Evolutionary conservation across 2,888 invertebrate genomes (phyloP).

Genomic region (Noctuana brunneofusca): DNA sequence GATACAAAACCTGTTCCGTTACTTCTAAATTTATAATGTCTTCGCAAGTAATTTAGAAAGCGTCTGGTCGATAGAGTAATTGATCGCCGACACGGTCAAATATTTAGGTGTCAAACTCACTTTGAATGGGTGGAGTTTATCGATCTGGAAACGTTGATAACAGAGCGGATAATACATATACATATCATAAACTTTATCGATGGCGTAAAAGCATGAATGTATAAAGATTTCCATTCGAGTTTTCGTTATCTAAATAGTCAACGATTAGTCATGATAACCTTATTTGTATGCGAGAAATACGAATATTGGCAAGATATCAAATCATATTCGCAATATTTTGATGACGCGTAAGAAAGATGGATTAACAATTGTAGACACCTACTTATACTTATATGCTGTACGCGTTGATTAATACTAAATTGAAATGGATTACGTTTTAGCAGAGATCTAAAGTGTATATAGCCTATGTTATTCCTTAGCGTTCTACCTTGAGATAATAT

Average conservation of each 20-base stretch:
- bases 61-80: conserved; percentile 2
- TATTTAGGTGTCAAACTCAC: conserved; percentile 10
- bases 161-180: conserved; percentile 1
- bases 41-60: conserved; percentile 23
- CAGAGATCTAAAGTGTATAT: no score
- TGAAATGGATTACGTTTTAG: no score
- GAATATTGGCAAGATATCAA: neutral
- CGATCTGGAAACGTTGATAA: conserved; percentile 8
- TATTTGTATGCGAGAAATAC: neutral
- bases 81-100: conserved; percentile 8
- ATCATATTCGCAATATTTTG: neutral
- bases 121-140: conserved; percentile 10
- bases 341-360: neutral
- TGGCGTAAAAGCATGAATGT: conserved; percentile 15
- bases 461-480: no score
- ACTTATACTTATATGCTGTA: no score
- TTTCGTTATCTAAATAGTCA: neutral
- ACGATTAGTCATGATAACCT: conserved; percentile 1
- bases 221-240: conserved; percentile 15
- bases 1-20: neutral
- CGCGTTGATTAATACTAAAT: no score
- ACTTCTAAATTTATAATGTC: conserved; percentile 12
- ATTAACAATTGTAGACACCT: no score
- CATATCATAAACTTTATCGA: conserved; percentile 11
- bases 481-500: no score